These are phyloP conservation scores for Tetragonula carbonaria DNA, from an alignment of 2,888 invertebrate genomes.

Conservation along the genomic window DNA sequence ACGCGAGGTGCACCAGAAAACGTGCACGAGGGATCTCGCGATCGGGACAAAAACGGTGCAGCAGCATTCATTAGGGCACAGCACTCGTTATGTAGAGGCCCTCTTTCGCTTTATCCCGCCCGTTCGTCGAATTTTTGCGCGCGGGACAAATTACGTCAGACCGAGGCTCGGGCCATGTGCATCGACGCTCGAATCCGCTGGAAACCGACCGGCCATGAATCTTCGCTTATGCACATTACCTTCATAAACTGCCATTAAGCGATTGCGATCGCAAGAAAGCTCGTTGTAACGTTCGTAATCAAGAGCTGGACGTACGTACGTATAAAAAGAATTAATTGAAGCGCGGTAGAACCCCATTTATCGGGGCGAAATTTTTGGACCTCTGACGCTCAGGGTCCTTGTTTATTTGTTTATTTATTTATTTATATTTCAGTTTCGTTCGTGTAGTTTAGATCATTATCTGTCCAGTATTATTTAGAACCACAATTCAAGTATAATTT, in stretches of 20 bases:
- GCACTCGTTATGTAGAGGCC: constrained; percentile 64
- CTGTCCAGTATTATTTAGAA: too few species aligned
- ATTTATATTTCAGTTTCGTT: too few species aligned
- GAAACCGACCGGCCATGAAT: constrained; percentile 48
- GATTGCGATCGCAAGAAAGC: constrained; percentile 46
- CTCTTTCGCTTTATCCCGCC: constrained; percentile 19
- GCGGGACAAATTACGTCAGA: constrained; percentile 65
- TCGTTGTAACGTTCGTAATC: constrained; percentile 33
- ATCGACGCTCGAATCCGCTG: constrained; percentile 44
- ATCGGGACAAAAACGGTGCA: constrained; percentile 59
- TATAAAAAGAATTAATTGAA: constrained; percentile 7
- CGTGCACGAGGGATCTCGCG: constrained; percentile 1
- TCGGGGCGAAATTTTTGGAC: too few species aligned
- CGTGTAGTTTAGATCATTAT: too few species aligned
- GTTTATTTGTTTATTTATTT: too few species aligned
- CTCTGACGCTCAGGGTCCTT: too few species aligned
- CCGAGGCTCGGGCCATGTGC: constrained; percentile 33
- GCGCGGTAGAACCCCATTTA: too few species aligned
- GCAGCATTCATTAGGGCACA: constrained; percentile 62
- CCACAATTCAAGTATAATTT: too few species aligned
- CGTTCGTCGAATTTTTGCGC: constrained; percentile 61
- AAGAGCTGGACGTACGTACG: neutral
- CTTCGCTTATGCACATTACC: constrained; percentile 56
- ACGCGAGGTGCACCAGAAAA: neutral
- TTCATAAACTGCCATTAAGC: constrained; percentile 53